These are phyloP conservation scores for Diarsia rubi DNA, from an alignment of 2,888 invertebrate species.

Conservation along the genomic window DNA sequence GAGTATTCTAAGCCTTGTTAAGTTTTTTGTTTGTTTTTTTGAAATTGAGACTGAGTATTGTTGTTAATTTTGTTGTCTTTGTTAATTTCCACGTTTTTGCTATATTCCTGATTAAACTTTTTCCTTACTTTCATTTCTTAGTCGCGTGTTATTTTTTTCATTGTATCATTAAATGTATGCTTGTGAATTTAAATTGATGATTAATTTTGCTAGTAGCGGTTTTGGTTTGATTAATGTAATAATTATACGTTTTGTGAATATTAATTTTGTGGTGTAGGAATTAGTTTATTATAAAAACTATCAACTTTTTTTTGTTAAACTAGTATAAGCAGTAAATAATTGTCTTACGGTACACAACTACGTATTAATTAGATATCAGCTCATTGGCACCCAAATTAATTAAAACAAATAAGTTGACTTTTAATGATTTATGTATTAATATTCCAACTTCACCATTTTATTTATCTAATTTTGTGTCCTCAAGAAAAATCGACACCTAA, in stretches of 20 bases:
- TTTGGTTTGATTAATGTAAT: slow-evolving; percentile 54
- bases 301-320: slow-evolving; percentile 21
- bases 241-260: slow-evolving; percentile 40
- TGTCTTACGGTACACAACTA: slow-evolving; percentile 16
- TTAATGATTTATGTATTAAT: background rate
- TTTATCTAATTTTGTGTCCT: background rate
- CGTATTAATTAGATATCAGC: background rate
- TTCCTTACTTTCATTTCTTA: background rate
- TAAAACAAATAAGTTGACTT: background rate
- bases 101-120: background rate
- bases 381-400: background rate
- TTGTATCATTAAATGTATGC: slow-evolving; percentile 10
- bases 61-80: too few relatives aligned
- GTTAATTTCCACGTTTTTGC: background rate
- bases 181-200: slow-evolving; percentile 31
- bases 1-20: background rate
- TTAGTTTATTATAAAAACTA: slow-evolving; percentile 23
- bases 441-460: background rate
- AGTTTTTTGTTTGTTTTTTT: background rate
- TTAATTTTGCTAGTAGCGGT: slow-evolving; percentile 42
- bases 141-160: background rate
- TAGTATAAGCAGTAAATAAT: slow-evolving; percentile 3
- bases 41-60: background rate
- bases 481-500: background rate
- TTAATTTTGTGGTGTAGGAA: slow-evolving; percentile 21